Evolutionary conservation across 2,888 invertebrate species (phyloP).

Genomic region (Acanthococcus lagerstroemiae): DNA sequence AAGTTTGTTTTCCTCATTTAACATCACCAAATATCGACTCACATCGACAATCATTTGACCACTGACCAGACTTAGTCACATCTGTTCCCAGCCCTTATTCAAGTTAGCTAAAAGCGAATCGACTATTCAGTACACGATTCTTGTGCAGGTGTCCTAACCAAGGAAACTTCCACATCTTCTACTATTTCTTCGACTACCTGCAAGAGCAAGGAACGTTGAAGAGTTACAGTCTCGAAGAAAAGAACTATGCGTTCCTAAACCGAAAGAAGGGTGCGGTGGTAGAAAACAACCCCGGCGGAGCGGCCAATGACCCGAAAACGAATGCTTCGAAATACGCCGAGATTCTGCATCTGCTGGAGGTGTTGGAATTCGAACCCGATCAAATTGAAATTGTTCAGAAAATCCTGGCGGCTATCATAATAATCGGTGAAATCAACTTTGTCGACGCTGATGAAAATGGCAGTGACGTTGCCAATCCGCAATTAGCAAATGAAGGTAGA

Average conservation of each 20-base stretch:
- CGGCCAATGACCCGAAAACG: slow-evolving; percentile 53
- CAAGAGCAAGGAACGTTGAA: slow-evolving; percentile 55
- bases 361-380: slow-evolving; percentile 60
- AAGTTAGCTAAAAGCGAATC: too few species aligned
- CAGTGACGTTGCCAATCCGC: slow-evolving; percentile 62
- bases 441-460: slow-evolving; percentile 50
- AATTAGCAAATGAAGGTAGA: too few species aligned
- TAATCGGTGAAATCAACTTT: slow-evolving; percentile 65
- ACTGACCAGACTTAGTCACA: too few species aligned
- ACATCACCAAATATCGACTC: too few species aligned
- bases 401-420: slow-evolving; percentile 61
- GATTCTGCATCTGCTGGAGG: slow-evolving; percentile 52
- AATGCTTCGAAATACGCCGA: slow-evolving; percentile 56
- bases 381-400: slow-evolving; percentile 61
- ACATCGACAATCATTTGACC: too few species aligned
- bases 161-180: slow-evolving; percentile 80
- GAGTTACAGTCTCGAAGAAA: slow-evolving; percentile 56
- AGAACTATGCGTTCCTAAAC: slow-evolving; percentile 63
- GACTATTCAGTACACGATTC: neutral
- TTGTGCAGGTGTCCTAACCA: slow-evolving; percentile 41
- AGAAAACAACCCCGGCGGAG: slow-evolving; percentile 40
- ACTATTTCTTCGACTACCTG: slow-evolving; percentile 80
- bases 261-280: slow-evolving; percentile 43
- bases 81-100: too few species aligned
- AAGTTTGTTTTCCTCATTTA: slow-evolving; percentile 35